Evolutionary conservation across 2,113 vertebrate genomes (phyloP), one percentile per base, ranked within the genome.

Genomic region (Cochlearius cochlearius): DNA sequence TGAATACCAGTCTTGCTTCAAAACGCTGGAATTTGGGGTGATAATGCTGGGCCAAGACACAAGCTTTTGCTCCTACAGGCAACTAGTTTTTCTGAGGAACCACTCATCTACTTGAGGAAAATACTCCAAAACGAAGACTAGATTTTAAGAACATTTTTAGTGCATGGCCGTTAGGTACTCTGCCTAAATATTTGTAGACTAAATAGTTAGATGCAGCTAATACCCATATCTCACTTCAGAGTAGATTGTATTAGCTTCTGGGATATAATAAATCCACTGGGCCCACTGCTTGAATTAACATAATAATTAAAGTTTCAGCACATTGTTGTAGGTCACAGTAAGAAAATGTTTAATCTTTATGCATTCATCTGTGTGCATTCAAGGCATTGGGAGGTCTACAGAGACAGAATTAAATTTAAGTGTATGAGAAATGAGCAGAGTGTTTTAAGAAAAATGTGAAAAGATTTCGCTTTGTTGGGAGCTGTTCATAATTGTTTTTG

Each of bases 261-360:
- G 50, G 80, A 89, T 92, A 43, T 86, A 91, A 92, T 64, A 94
- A 96, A 96, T 95, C 82, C 92, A 74, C 60, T 92, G 83, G 87
- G 92, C 53, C 63, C 62, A 74, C 13, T 91, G 53, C 63, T 93
- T 97, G 77, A 92, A 98, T 97, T 97, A 98, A 91, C 94, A 96
- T 96, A 96, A 96, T 97, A 97, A 97, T 98, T 97, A 97, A 97
- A 92, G 34, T 90, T 86, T 96, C 88, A 97, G 77, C 85, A 66
- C 69, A 80, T 85, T 96, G 92, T 92, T 94, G 45, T 97, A 96
- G 96, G 93, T 97, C 94, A 97, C 52, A 81, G 59, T 87, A 94
- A 84, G 59, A 92, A 97, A 95, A 88, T 97, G 68, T 94, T 98
- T 97, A 96, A 97, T 97, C 89, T 97, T 93, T 49, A 90, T 92